Conservation (phyloP, 2,113 vertebrate species). For the Phalacrocorax carbo region DNA sequence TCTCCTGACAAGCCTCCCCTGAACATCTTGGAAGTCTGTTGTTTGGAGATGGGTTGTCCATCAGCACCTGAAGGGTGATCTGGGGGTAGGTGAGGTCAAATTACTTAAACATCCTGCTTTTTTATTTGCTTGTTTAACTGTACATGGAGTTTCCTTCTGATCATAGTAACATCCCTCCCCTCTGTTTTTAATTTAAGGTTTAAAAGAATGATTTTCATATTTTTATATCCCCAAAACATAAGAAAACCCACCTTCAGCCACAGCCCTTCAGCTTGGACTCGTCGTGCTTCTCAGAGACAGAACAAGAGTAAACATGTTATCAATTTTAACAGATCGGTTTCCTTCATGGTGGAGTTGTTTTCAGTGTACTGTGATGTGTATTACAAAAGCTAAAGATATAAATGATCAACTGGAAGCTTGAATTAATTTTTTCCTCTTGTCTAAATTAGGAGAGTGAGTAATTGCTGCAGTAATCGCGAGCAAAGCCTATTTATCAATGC, state of each 20-base stretch:
- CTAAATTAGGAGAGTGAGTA: constrained; percentile 66
- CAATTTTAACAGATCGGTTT: constrained; percentile 30
- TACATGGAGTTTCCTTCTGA: not conserved
- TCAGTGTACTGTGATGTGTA: not conserved
- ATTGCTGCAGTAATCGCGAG: constrained; percentile 43
- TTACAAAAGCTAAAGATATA: constrained; percentile 45
- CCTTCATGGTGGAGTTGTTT: constrained; percentile 42
- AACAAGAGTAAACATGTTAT: not conserved
- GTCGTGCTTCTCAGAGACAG: not conserved
- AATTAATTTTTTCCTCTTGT: constrained; percentile 64
- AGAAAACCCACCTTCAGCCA: not conserved
- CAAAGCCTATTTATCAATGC: constrained; percentile 65
- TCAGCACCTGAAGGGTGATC: not conserved
- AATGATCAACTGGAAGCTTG: constrained; percentile 57
- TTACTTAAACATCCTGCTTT: not conserved
- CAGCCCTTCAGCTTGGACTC: not conserved
- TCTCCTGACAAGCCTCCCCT: not conserved
- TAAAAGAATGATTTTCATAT: not conserved
- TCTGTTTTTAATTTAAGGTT: not conserved
- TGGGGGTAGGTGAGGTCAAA: not conserved
- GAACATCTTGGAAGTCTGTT: not conserved
- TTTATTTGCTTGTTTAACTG: not conserved
- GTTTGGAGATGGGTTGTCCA: not conserved
- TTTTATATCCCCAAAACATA: not conserved
- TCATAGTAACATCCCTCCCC: not conserved